These are phyloP conservation scores for Ophioderma brevispina DNA, from an alignment of 35 echinoderm and acorn worm species.

Conservation along the genomic window DNA sequence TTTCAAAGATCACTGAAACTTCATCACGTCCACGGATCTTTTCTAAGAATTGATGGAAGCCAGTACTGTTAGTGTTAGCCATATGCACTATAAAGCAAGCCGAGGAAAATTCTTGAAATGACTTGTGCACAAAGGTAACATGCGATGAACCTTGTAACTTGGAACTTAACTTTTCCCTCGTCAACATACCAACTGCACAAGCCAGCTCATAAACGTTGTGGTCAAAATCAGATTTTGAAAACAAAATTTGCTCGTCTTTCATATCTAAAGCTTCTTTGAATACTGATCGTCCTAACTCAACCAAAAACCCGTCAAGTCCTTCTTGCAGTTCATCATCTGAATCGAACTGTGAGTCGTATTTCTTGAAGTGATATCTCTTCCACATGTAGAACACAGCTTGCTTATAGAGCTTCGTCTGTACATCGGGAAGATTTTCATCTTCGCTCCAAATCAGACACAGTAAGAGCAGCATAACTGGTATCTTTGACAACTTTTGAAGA, in stretches of 20 bases:
- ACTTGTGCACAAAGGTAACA: not conserved
- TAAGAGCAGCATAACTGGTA: not conserved
- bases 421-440: not conserved
- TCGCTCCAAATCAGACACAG: not conserved
- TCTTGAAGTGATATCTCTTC: not conserved
- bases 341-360: not conserved
- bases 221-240: not conserved
- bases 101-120: not conserved
- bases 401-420: not conserved
- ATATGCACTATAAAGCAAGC: not conserved
- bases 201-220: not conserved
- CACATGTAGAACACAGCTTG: not conserved
- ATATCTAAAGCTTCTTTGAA: not conserved
- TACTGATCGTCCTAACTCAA: not conserved
- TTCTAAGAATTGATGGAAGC: not conserved
- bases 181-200: not conserved
- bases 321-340: not conserved
- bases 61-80: not conserved
- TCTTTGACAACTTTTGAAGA: not conserved
- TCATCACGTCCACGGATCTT: not conserved
- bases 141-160: not conserved
- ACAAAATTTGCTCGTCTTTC: not conserved
- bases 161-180: not conserved
- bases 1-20: not conserved
- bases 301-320: not conserved